phyloP scores from a whole-genome alignment of 1,140 invertebrate genomes.

The Pseudomyrmex sp. region DNA sequence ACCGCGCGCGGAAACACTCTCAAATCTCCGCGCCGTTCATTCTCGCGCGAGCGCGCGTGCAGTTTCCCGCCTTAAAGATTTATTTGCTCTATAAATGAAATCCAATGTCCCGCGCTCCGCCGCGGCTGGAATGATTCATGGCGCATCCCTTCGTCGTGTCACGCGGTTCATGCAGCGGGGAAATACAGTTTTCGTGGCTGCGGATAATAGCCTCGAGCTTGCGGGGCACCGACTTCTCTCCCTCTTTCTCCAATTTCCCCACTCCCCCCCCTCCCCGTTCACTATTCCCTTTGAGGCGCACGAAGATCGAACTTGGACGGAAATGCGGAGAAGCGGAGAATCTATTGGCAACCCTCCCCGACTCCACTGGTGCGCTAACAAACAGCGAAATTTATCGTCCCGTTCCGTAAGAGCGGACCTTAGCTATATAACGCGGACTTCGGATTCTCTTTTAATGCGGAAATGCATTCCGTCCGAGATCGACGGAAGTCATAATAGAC shows the following conservation, averaged over 20 bases:
- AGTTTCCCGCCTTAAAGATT: conserved; percentile 75
- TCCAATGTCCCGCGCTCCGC: conserved; percentile 65
- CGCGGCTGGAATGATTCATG: conserved; percentile 70
- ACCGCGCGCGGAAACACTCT: background rate
- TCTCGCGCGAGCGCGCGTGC: conserved; percentile 60
- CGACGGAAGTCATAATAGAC: background rate
- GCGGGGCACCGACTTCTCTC: conserved; percentile 49
- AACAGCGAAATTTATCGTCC: conserved; percentile 69
- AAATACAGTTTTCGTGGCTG: conserved; percentile 65
- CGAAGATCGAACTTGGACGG: conserved; percentile 63
- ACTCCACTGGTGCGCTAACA: conserved; percentile 51
- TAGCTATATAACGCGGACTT: conserved; percentile 22
- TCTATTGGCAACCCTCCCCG: conserved; percentile 47
- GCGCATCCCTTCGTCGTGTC: conserved; percentile 62
- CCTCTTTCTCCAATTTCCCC: background rate
- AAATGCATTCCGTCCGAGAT: conserved; percentile 8
- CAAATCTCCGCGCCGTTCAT: conserved; percentile 20
- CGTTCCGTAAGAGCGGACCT: conserved; percentile 38
- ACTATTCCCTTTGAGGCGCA: conserved; percentile 15
- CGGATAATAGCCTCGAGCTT: conserved; percentile 64
- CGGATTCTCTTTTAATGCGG: conserved; percentile 32
- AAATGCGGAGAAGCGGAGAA: conserved; percentile 57
- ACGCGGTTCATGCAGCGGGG: conserved; percentile 48
- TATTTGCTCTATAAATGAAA: conserved; percentile 79
- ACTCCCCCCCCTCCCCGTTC: no score